Evolutionary conservation across 2,888 invertebrate genomes (phyloP), one percentile per base, ranked within the genome.

Genomic region (Pterostichus niger): DNA sequence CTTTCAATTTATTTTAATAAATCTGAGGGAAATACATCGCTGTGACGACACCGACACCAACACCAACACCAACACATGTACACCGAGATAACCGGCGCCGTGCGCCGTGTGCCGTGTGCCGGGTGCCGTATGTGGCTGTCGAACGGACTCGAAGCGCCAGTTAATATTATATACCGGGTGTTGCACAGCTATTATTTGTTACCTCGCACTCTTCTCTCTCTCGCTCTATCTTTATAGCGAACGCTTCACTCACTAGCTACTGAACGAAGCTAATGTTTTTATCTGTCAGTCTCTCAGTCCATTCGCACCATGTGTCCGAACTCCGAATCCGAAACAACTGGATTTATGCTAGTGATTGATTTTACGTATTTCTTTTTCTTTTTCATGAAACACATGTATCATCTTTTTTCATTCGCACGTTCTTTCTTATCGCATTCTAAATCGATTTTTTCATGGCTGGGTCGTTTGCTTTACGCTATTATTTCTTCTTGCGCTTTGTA

Each of bases 1-100:
- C 89, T 89, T 90, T 90, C 90, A 89, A 90, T 90, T 90, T 90
- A 90, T 90, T 90, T 90, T 90, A 90, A 90, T 90, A 90, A 90
- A 90, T 90, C 90, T 89, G 88, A 86, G 87, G 87, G 88, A 88
- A 89, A 77, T 77, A 77, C 77, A 56, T 77, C 77, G 56, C 77
- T 40, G 49, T 44, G 75, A 75, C 75, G 75, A 75, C 75, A 75
- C 73, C 46, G 31, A 75, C 52, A 75, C 73, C 46, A 75, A 52
- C 52, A 75, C 64, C 17, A 13, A 35, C 35, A 64, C 64, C 7
- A 10, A 9, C 31, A 44, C 17, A 49, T 10, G 15, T 31, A 75
- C 24, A 24, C 75, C 75, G 75, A 75, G 75, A 75, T 75, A 75
- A 75, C 49, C 52, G 40, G 13, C 56, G 15, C 56, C 56, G 17